Conservation (phyloP, 2,113 vertebrate species). For the Phoenicopterus ruber region DNA sequence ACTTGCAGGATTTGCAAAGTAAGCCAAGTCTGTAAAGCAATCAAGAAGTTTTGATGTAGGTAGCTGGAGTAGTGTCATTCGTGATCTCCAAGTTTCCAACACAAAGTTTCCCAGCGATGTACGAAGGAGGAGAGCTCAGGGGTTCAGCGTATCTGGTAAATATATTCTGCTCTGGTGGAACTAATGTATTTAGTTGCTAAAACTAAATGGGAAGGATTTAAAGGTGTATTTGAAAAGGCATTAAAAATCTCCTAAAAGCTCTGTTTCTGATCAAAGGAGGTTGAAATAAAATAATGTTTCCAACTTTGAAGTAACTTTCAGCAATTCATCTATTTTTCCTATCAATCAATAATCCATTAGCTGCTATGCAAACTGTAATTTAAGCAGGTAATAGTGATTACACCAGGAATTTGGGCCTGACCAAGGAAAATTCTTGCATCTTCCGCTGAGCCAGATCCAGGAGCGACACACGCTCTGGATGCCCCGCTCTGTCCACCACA, state of each 20-base stretch:
- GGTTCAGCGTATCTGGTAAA: background rate
- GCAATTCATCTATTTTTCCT: background rate
- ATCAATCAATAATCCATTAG: background rate
- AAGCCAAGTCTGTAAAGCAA: conserved; percentile 56
- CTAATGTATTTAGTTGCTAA: background rate
- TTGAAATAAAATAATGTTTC: background rate
- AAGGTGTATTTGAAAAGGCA: background rate
- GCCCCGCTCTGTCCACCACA: background rate
- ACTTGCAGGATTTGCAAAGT: conserved; percentile 46
- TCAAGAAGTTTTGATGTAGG: conserved; percentile 26
- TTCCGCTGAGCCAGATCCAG: background rate
- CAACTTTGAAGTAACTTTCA: background rate
- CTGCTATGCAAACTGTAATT: background rate
- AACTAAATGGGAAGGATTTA: background rate
- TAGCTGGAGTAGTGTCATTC: background rate
- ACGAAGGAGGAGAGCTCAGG: background rate
- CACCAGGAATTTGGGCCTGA: background rate
- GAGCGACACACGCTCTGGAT: fast-evolving
- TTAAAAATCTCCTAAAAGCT: background rate
- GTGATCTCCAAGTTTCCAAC: background rate
- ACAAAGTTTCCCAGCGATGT: background rate
- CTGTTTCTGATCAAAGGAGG: background rate
- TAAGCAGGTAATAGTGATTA: background rate
- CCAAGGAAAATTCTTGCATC: background rate
- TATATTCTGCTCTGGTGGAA: background rate